Percentiles rank a stretch among this genome's conserved stretches.
These are phyloP conservation scores for Pogonomyrmex barbatus DNA, from an alignment of 1,140 invertebrate genomes.

Conservation along the genomic window DNA sequence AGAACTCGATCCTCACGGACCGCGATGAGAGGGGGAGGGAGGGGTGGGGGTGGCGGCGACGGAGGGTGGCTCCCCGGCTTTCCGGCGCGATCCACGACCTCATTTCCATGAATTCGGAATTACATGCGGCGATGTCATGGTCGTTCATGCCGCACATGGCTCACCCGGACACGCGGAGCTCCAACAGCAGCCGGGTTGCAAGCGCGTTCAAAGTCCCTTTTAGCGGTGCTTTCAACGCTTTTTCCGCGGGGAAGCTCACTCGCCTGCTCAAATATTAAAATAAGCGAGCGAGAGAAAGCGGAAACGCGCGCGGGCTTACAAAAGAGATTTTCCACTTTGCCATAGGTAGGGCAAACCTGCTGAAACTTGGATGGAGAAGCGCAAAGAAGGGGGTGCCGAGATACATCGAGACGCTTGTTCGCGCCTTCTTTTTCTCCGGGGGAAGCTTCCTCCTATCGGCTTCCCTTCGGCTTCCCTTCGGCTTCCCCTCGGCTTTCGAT, in stretches of 20 bases:
- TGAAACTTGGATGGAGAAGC: constrained; percentile 6
- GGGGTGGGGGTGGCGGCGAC: background rate
- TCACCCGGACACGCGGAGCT: background rate
- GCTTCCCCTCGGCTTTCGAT: constrained; percentile 16
- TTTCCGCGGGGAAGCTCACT: constrained; percentile 68
- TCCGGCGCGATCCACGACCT: constrained; percentile 26
- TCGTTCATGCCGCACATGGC: constrained; percentile 23
- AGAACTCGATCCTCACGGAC: background rate
- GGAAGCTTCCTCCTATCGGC: background rate
- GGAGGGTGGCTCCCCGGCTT: constrained; percentile 7
- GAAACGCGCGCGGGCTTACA: constrained; percentile 80
- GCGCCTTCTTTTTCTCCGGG: background rate
- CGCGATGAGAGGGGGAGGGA: background rate
- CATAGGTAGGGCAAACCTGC: constrained; percentile 51
- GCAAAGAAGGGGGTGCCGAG: constrained; percentile 21
- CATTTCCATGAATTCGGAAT: constrained; percentile 78
- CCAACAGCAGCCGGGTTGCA: constrained; percentile 18
- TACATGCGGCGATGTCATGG: constrained; percentile 66
- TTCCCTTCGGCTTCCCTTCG: background rate
- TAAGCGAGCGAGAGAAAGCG: constrained; percentile 76
- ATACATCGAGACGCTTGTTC: constrained; percentile 41
- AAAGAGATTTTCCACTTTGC: constrained; percentile 83
- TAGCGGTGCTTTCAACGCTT: constrained; percentile 79
- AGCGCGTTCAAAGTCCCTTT: constrained; percentile 76
- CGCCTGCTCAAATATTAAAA: constrained; percentile 81